phyloP scores from a whole-genome alignment of 2,888 invertebrate genomes.

The Anoncus sp. region DNA sequence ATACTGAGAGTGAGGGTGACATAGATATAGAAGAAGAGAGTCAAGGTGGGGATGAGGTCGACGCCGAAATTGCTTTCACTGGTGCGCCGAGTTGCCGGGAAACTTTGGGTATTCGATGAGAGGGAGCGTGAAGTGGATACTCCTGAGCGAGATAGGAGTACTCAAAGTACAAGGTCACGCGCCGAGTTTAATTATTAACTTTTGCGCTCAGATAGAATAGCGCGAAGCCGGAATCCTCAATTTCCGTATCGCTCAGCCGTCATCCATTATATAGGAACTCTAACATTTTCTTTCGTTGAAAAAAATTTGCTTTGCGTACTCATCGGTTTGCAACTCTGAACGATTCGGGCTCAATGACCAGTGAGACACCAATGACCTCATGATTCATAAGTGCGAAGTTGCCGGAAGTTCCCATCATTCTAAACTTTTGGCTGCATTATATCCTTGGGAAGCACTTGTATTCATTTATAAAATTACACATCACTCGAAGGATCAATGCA shows the following conservation, averaged over 20 bases:
- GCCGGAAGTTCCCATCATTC: no score
- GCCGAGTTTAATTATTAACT: slow-evolving; percentile 82
- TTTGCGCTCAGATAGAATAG: slow-evolving; percentile 67
- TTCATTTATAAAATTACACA: slow-evolving; percentile 14
- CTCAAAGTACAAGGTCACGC: slow-evolving; percentile 82
- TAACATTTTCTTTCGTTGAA: slow-evolving; percentile 12
- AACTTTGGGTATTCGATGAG: slow-evolving; percentile 80
- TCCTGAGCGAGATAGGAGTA: slow-evolving; percentile 63
- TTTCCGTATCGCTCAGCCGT: slow-evolving; percentile 39
- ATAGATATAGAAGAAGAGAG: slow-evolving; percentile 53
- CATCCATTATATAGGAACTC: slow-evolving; percentile 32
- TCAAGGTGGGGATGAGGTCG: slow-evolving; percentile 73
- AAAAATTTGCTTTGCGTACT: background rate
- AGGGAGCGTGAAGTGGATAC: slow-evolving; percentile 53
- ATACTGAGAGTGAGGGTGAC: slow-evolving; percentile 66
- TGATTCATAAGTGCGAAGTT: no score
- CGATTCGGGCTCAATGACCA: background rate
- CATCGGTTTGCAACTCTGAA: background rate
- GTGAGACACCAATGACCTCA: no score
- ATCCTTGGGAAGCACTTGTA: background rate
- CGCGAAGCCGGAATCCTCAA: slow-evolving; percentile 48
- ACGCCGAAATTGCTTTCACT: slow-evolving; percentile 81
- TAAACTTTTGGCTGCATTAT: no score
- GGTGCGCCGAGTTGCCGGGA: slow-evolving; percentile 79
- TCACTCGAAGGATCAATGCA: slow-evolving; percentile 15